These are phyloP conservation scores for Xylota segnis DNA, from an alignment of 2,888 invertebrate genomes.

Conservation along the genomic window DNA sequence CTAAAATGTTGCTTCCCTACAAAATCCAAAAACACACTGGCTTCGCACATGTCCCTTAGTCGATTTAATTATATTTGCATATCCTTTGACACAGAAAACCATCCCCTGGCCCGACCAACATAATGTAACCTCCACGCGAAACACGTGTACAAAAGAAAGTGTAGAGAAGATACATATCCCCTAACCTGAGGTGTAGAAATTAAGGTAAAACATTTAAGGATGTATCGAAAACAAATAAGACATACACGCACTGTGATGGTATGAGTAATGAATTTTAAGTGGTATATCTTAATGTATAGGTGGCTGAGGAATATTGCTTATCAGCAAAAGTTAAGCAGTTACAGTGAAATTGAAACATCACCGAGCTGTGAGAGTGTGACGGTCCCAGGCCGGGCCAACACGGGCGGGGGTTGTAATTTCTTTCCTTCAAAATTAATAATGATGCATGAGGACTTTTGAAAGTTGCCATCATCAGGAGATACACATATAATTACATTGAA, in stretches of 20 bases:
- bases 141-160: slow-evolving; percentile 43
- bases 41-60: slow-evolving; percentile 4
- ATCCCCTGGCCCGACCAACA: slow-evolving; percentile 42
- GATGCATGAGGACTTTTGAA: slow-evolving; percentile 8
- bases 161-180: slow-evolving; percentile 8
- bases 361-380: neutral
- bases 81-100: slow-evolving; percentile 50
- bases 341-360: slow-evolving; percentile 19
- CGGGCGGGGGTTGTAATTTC: neutral
- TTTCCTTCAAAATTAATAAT: slow-evolving; percentile 18
- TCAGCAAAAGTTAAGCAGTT: slow-evolving; percentile 23
- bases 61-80: slow-evolving; percentile 69
- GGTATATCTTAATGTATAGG: slow-evolving; percentile 15
- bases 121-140: slow-evolving; percentile 42
- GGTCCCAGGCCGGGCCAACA: too few relatives aligned
- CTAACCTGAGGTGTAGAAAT: slow-evolving; percentile 52
- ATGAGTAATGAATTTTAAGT: slow-evolving; percentile 39
- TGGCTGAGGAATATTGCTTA: slow-evolving; percentile 8
- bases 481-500: slow-evolving; percentile 38
- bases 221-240: slow-evolving; percentile 59
- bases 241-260: neutral
- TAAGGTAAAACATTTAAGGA: slow-evolving; percentile 48
- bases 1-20: slow-evolving; percentile 17
- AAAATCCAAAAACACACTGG: neutral
- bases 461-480: slow-evolving; percentile 40